Evolutionary conservation across 2,797 vertebrate species (phyloP), one percentile per base, ranked within the genome.

Genomic region (Chanos chanos): DNA sequence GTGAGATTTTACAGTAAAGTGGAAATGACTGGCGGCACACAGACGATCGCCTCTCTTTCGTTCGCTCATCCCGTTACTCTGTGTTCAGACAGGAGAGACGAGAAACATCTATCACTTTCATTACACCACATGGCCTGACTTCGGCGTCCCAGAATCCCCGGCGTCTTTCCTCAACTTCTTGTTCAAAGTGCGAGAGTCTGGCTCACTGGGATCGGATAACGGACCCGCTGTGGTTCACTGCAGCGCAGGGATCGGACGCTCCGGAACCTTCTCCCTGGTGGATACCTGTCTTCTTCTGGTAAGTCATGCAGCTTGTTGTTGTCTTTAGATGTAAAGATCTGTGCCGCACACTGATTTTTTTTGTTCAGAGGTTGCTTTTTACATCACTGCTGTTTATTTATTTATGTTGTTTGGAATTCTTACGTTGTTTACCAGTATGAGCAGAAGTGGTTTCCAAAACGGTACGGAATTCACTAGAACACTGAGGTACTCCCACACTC

Each of bases 71-170:
- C 68, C 64, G 33, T 56, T 72, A 83, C 80, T n/a, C 13, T 66
- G 61, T 15, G 13, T 58, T 39, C 86, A 99, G 97, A 93, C 86
- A 0, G 90, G 89, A 56, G 96, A 98, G 80, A 94, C 89, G 0
- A 87, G 95, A 58, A 92, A 97, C 79, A 92, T 99, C 65, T 85
- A 92, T 74, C 97, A 99, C 84, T 99, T 98, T 81, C 97, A 99
- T 84, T 99, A 99, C 78, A 99, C 97, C 68, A 96, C 96, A 0
- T 99, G 97, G 97, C 97, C 97, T 1, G 97, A 99, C 80, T 99
- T 99, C 0, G 97, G 97, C 0, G 97, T 99, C 47, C 97, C 97
- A 0, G 94, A 99, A 64, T 99, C 97, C 0, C 97, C 97, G 0
- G 97, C 96, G 2, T 98, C 95, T 0, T 99, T 99, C 85, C 89